Percentiles rank a stretch among this genome's conserved stretches.
phyloP scores from a whole-genome alignment of 2,888 invertebrate species.

The Calameuta filiformis region DNA sequence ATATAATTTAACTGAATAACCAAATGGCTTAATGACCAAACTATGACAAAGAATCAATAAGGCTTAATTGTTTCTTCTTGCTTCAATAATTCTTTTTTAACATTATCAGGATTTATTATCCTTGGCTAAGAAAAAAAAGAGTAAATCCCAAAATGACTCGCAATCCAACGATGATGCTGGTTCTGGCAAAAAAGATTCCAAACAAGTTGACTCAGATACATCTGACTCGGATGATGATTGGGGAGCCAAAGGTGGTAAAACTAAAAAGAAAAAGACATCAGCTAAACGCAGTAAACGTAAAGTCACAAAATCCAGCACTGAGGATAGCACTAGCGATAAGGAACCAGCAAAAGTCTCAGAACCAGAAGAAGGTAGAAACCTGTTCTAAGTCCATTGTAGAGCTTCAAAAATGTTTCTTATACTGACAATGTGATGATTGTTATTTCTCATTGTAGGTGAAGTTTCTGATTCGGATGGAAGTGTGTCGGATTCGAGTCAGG shows the following conservation, averaged over 20 bases:
- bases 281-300: conserved; percentile 64
- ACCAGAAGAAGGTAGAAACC: conserved; percentile 79
- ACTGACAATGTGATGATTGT: neutral
- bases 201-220: conserved; percentile 66
- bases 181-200: conserved; percentile 51
- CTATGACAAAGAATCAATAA: neutral
- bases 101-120: conserved; percentile 79
- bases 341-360: conserved; percentile 74
- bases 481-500: conserved; percentile 77
- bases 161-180: conserved; percentile 55
- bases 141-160: conserved; percentile 61
- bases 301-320: conserved; percentile 66
- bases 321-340: conserved; percentile 63
- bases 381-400: neutral
- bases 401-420: neutral
- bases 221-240: conserved; percentile 70
- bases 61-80: neutral
- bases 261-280: conserved; percentile 62
- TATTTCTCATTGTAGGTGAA: conserved; percentile 71
- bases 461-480: conserved; percentile 77
- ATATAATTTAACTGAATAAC: no score
- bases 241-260: conserved; percentile 60
- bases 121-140: conserved; percentile 83
- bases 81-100: conserved; percentile 12
- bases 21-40: no score